Base-by-base conservation (phyloP, 2,888 invertebrate genomes). In the Rhagophthalmus giganteus region DNA sequence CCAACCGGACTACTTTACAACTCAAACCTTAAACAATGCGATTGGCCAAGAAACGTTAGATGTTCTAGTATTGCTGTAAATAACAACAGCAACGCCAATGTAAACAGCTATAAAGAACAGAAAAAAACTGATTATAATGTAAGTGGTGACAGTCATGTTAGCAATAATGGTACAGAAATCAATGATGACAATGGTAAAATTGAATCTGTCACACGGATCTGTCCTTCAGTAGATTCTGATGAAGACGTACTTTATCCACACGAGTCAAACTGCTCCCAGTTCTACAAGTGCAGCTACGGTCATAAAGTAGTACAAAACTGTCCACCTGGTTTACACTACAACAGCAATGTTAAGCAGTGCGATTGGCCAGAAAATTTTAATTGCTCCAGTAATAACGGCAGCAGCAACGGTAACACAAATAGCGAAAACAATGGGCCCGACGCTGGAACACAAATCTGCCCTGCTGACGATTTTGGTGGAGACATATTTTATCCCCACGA, bases 261-360 rank as follows among this genome's bases (percentile, higher is more conserved):
- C 12, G 39, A 49, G 15, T 27, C 20, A 2, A 38, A 48, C 24
- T 59, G 59, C 38, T 26, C 37, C 1, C 31, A 50, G 12, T 59
- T 55, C 42, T 59, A 49, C 47, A 44, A 51, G 13, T 59, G 59
- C 35, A 45, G 48, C 24, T 41, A 51, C 26, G 50, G 50, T 28
- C 13, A 35, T 1, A 38, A 41, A 12, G 33, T 57, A 6, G 11
- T 50, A 2, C 28, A 46, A 31, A 31, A 50, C 8, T 61, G 61
- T 26, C 55, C 59, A 10, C 26, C 11, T 9, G 53, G 41, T 24
- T 28, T 60, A 5, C 55, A 61, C 32, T 61, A 59, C 40, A 60
- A 60, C 20, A 42, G 51, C 6, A 30, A 4, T 1, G 6, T 44
- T 2, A 25, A 55, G n/a, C 56, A 32, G 4, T 32, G 32, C 12